Conservation (phyloP, 2,113 vertebrate species). For the Monarcha castaneiventris region DNA sequence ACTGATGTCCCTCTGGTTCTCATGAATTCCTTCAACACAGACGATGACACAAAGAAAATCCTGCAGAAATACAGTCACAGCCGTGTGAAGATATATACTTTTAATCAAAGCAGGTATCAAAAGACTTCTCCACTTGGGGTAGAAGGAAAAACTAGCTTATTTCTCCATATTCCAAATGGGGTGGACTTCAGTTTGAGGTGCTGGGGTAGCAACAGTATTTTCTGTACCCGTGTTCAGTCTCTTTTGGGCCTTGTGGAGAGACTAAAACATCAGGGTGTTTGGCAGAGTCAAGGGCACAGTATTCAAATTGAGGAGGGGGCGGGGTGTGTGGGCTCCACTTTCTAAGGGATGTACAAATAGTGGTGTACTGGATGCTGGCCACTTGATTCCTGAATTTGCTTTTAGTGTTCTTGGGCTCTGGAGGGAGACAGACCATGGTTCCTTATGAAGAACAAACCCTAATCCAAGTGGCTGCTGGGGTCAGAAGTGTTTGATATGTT, state of each 20-base stretch:
- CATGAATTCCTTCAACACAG: conserved; percentile 99
- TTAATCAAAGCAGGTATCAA: conserved; percentile 97
- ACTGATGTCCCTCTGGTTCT: conserved; percentile 91
- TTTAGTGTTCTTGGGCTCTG: background rate
- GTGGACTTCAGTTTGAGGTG: background rate
- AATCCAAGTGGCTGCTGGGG: too few relatives aligned
- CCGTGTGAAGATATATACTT: conserved; percentile 92
- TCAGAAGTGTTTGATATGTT: background rate
- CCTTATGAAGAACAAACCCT: background rate
- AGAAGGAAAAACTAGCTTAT: background rate
- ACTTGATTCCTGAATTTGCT: background rate
- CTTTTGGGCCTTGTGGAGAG: background rate
- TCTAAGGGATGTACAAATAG: background rate
- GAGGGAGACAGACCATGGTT: background rate
- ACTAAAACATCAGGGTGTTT: background rate
- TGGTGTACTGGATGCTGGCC: background rate
- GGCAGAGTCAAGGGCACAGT: background rate
- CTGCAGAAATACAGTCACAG: conserved; percentile 95
- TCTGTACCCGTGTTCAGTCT: background rate
- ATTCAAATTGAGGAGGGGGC: background rate
- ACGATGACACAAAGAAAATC: conserved; percentile 97
- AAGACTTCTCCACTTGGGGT: background rate
- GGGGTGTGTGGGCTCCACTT: fast-evolving
- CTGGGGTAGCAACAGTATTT: background rate
- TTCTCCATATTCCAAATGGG: background rate